Conservation (phyloP, 30 jellyfish, hydroid and myxozoan species). For the Catostylus mosaicus region DNA sequence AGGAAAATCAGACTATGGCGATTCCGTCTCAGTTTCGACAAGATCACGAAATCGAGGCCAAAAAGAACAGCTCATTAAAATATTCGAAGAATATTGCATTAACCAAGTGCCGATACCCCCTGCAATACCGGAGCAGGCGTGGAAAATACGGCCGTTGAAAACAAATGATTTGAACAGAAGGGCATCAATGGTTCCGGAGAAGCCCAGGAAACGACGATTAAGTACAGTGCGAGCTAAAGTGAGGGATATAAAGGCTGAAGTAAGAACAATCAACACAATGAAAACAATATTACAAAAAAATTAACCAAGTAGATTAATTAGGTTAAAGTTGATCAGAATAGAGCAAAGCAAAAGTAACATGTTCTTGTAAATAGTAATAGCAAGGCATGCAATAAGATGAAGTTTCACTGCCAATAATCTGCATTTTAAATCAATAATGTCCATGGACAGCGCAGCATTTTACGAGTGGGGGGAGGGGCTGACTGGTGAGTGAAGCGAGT, state of each 20-base stretch:
- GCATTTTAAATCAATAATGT: too few relatives aligned
- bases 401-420: too few relatives aligned
- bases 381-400: too few relatives aligned
- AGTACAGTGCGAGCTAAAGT: constrained; percentile 13
- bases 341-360: too few relatives aligned
- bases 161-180: neutral
- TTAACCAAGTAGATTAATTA: too few relatives aligned
- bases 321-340: neutral
- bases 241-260: constrained; percentile 4
- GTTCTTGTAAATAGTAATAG: too few relatives aligned
- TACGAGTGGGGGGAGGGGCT: too few relatives aligned
- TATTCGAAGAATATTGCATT: constrained; percentile 53
- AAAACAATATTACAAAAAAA: neutral
- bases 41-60: constrained; percentile 1
- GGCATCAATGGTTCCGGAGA: neutral
- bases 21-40: neutral
- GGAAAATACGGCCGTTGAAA: neutral
- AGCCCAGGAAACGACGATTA: constrained; percentile 17
- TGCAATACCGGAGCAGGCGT: constrained; percentile 13
- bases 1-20: constrained; percentile 22
- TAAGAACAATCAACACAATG: constrained; percentile 7
- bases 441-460: too few relatives aligned
- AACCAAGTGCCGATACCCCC: constrained; percentile 67
- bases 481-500: too few relatives aligned
- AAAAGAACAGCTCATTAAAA: constrained; percentile 21